Evolutionary conservation across 2,888 invertebrate genomes (phyloP).

Genomic region (Nasonia oneida): DNA sequence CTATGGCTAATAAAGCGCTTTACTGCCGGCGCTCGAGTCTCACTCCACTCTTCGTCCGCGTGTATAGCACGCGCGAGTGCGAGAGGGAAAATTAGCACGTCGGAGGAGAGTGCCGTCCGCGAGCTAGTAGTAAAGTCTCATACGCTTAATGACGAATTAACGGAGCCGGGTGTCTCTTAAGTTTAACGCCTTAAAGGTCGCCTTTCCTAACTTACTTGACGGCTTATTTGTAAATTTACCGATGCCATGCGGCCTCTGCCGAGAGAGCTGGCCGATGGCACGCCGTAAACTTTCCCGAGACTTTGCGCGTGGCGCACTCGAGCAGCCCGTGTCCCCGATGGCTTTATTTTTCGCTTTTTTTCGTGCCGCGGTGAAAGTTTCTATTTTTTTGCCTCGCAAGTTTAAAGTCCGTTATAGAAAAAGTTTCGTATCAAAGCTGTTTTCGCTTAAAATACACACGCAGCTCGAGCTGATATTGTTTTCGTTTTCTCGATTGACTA

Average conservation of each 20-base stretch:
- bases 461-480: too few species aligned
- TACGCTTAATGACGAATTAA: constrained; percentile 64
- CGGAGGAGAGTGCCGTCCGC: background rate
- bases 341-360: background rate
- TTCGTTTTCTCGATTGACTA: background rate
- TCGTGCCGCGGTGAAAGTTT: background rate
- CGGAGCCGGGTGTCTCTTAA: constrained; percentile 54
- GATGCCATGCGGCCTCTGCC: background rate
- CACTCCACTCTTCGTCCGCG: constrained; percentile 12
- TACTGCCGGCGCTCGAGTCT: constrained; percentile 49
- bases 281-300: background rate
- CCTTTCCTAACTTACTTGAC: constrained; percentile 41
- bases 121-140: constrained; percentile 57
- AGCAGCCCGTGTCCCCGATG: background rate
- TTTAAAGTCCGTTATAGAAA: background rate
- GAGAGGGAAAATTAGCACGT: constrained; percentile 55
- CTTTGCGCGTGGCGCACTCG: background rate
- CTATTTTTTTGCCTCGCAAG: background rate
- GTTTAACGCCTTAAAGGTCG: constrained; percentile 46
- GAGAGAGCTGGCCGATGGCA: background rate
- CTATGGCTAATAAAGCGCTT: constrained; percentile 64
- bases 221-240: constrained; percentile 60
- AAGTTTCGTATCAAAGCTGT: background rate
- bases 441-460: background rate
- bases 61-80: background rate